Base-by-base conservation (phyloP, 2,888 invertebrate species). In the Ischnus inquisitorius region DNA sequence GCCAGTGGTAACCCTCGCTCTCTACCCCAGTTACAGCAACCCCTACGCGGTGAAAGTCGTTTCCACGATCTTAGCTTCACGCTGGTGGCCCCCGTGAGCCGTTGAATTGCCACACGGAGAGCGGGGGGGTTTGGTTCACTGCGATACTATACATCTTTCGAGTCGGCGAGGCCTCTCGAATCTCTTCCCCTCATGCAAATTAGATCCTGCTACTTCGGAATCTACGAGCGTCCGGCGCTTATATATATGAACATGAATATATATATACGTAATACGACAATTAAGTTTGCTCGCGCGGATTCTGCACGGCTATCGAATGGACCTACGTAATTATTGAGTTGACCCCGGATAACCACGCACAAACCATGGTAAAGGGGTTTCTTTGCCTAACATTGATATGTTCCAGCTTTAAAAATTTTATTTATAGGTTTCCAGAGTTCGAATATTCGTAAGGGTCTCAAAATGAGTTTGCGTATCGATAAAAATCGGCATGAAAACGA, bases 11-110 rank as follows among this genome's bases (percentile, higher is more conserved):
- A 41, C 86, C 86, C 80, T 84, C 57, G 86, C 79, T 67, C 74
- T 68, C 65, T 62, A 43, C 68, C 28, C 48, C 74, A 48, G 46
- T 46, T 67, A 75, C 79, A 76, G 79, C 85, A 81, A 87, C 82
- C 82, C 62, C 80, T 84, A 51, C 81, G 79, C 76, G 74, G 79
- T 88, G 88, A 91, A 89, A 90, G 91, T 91, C 91, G 88, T 89
- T 91, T 88, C 89, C 88, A 89, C 89, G 89, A 92, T 92, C 92
- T 91, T 91, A 90, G 88, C 85, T 83, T 84, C 51, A 67, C 46
- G 51, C 79, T 68, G 60, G 64, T 80, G 19, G 34, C 51, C 76
- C 76, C 83, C 60, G 16, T 28, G 51, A 22, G 64, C 12, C 46
- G 28, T 65, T 68, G 79, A 62, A 80, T 74, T 64, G 69, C 78